Conservation (phyloP, 2,888 invertebrate species). For the Linnaemya tessellans region DNA sequence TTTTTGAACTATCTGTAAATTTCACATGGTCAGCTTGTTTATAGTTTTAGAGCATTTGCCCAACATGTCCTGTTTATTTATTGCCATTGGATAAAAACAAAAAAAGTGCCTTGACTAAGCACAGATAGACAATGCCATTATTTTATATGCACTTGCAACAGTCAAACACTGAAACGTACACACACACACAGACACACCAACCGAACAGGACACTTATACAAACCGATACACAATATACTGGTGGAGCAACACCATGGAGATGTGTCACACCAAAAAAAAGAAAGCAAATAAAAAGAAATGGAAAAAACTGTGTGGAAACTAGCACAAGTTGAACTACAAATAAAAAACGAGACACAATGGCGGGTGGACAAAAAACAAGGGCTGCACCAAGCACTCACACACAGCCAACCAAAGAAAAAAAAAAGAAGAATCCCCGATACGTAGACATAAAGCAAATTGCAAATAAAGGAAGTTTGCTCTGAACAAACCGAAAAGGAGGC, state of each 20-base stretch:
- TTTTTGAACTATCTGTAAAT: background rate
- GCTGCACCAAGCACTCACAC: background rate
- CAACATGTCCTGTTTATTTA: constrained; percentile 45
- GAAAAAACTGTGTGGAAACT: constrained; percentile 27
- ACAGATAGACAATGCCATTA: constrained; percentile 58
- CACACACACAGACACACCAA: background rate
- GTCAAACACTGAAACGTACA: constrained; percentile 1
- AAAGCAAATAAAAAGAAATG: background rate
- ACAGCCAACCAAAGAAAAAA: background rate
- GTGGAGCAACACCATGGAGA: constrained; percentile 33
- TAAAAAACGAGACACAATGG: constrained; percentile 48
- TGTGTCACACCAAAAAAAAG: constrained; percentile 54
- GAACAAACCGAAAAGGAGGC: constrained; percentile 45
- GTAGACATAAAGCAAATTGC: constrained; percentile 70
- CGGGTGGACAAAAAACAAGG: constrained; percentile 32
- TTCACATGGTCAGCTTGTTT: constrained; percentile 24
- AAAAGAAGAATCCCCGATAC: constrained; percentile 29
- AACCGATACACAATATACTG: background rate
- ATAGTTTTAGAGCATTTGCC: constrained; percentile 3
- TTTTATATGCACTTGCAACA: constrained; percentile 55
- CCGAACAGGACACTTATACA: background rate
- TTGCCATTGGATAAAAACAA: constrained; percentile 62
- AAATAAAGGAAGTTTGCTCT: constrained; percentile 70
- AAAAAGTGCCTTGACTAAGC: constrained; percentile 59
- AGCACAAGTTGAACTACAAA: constrained; percentile 65